These are phyloP conservation scores for Muntiacus muntjak DNA, from an alignment of 2,113 vertebrate genomes.

Conservation along the genomic window DNA sequence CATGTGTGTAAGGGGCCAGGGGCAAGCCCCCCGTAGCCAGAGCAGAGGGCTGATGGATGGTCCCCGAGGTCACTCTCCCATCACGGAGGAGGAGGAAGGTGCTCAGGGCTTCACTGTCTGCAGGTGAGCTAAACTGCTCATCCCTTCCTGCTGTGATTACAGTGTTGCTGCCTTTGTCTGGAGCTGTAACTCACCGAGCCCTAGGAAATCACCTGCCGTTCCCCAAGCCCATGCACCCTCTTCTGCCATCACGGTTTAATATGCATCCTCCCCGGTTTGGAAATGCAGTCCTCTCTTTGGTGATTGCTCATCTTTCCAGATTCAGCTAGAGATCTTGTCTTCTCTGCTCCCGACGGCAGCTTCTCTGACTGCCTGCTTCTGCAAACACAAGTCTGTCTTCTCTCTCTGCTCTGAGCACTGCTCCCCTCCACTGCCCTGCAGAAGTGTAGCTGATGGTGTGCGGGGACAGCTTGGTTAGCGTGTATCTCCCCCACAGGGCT, in stretches of 20 bases:
- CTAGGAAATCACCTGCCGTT: rapidly evolving
- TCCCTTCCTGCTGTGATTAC: neutral
- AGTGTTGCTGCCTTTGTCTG: neutral
- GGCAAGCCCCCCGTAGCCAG: neutral
- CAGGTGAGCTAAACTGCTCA: rapidly evolving
- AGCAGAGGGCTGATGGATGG: too few species aligned
- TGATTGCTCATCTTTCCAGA: neutral
- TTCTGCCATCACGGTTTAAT: neutral
- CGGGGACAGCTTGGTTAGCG: rapidly evolving
- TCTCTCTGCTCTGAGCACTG: neutral
- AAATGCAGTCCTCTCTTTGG: neutral
- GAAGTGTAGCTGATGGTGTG: too few species aligned
- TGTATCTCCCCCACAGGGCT: neutral
- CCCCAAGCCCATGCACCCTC: rapidly evolving
- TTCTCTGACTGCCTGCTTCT: rapidly evolving
- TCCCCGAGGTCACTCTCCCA: rapidly evolving
- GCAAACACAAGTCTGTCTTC: rapidly evolving
- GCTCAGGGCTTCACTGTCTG: neutral
- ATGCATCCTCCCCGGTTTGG: rapidly evolving
- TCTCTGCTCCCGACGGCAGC: neutral
- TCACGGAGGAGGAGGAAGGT: neutral
- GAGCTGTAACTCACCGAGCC: neutral
- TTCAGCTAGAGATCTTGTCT: neutral
- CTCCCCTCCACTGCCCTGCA: too few species aligned
- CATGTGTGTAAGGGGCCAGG: rapidly evolving